Evolutionary conservation across 2,113 vertebrate species (phyloP), one percentile per base, ranked within the genome.

Genomic region (Microcebus griseorufus): DNA sequence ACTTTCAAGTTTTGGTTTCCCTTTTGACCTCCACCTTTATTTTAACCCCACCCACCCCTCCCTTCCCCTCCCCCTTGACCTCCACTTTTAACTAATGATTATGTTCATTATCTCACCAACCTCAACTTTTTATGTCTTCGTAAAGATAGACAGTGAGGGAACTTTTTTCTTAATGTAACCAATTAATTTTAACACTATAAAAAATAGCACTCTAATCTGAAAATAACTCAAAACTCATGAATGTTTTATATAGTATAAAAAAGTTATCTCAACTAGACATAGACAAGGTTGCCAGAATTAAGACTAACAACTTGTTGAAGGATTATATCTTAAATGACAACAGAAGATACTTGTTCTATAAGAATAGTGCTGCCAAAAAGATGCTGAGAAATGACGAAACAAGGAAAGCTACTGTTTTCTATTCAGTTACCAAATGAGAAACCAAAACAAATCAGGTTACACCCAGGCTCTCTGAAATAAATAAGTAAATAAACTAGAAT

Each of bases 211-310:
- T 39, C 67, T 88, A 73, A 97, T 45, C 60, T 96, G 64, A 95
- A 97, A 97, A 93, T 72, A 97, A 95, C 42, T 87, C 75, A 95
- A 93, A 75, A 93, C 12, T 88, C 53, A 94, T 34, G 37, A 96
- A 83, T 79, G 23, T 32, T 96, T 93, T 88, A 81, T n/a, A 88
- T 13, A 89, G 25, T 95, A 94, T 85, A 84, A 86, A 93, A 96
- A 6, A 95, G 22, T 90, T 88, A 70, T 58, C 62, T 90, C 94
- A 92, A 85, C 37, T 86, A 95, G 32, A 79, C 64, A 95, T 25
- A 3, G 34, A 65, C 51, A 91, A 64, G 79, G 69, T 73, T 80
- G 58, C 42, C 70, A 97, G 79, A 94, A 91, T 81, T 70, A 90
- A 88, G 69, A 93, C 39, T 76, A 76, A n/a, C 72, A 69, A 92